Evolutionary conservation across 1,140 invertebrate genomes (phyloP), one percentile per base, ranked within the genome.

Genomic region (Drosophila tropicalis): DNA sequence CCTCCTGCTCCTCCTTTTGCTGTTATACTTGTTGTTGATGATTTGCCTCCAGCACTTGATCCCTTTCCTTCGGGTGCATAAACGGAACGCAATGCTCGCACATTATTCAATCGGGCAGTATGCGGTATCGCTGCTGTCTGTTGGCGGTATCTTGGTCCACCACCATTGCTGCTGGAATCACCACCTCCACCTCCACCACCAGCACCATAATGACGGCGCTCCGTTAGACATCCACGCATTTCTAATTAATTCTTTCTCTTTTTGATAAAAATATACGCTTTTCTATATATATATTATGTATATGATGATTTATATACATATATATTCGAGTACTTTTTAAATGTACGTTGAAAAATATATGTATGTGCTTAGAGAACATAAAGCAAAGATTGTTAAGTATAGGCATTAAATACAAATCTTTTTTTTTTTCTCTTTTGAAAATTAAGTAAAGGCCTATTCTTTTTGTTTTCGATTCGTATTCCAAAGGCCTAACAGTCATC

Each of bases 331-430:
- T 47, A 6, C 44, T 51, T 51, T 22, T 22, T 19, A 51, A 51
- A 51, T 51, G 44, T 51, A 4, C 36, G 44, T 51, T 13, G 10
- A 51, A 51, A 51, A 51, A 51, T 10, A 51, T 22, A 51, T 47
- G 15, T 47, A 7, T 47, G 15, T 19, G 15, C 9, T 19, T 51
- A 22, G 44, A 51, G 44, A 22, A 51, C 6, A 5, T 51, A 51
- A 5, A 9, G 7, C 17, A 51, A 51, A 51, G 44, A 51, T 7
- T 51, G 4, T 9, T 22, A 12, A 22, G n/a, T 3, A 0, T 29
- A 29, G 3, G 22, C 7, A 12, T 51, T 3, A 22, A 22, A 22
- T 12, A 2, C 44, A 22, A 51, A 22, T 17, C 44, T 17, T 22
- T 22, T 10, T 22, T 22, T 10, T 44, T 44, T 44, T 15, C n/a